Conservation (phyloP, 2,113 vertebrate species). For the Leuciscus idus region DNA sequence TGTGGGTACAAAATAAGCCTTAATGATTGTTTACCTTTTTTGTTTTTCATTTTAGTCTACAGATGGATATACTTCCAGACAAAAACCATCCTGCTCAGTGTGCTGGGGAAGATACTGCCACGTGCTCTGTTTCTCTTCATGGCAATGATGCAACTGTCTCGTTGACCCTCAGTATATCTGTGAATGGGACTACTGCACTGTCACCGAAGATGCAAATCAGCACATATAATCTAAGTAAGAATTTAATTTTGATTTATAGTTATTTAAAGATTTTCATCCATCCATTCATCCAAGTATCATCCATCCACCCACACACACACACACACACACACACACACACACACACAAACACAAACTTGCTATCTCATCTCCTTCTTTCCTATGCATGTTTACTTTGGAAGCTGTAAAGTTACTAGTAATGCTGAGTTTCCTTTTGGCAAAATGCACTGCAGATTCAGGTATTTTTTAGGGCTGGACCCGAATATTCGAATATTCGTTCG, state of each 20-base stretch:
- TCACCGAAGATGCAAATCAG: slow-evolving; percentile 71
- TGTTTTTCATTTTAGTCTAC: slow-evolving; percentile 35
- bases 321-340: too few relatives aligned
- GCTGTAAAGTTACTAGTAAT: not conserved
- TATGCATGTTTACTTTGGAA: not conserved
- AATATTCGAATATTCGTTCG: too few relatives aligned
- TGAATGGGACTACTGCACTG: slow-evolving; percentile 44
- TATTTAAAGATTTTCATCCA: not conserved
- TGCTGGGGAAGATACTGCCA: slow-evolving; percentile 55
- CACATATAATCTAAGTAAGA: slow-evolving; percentile 74
- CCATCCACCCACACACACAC: too few relatives aligned
- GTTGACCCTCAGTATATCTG: slow-evolving; percentile 71
- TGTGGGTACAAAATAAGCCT: not conserved
- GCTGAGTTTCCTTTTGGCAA: slow-evolving; percentile 2
- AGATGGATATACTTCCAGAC: slow-evolving; percentile 36
- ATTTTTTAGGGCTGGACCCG: too few relatives aligned
- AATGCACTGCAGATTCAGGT: not conserved
- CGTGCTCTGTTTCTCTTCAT: slow-evolving; percentile 72
- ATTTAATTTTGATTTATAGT: not conserved
- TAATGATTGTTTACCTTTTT: not conserved
- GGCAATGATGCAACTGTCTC: slow-evolving; percentile 62
- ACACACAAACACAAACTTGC: too few relatives aligned
- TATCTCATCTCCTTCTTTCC: not conserved
- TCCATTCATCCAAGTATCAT: too few relatives aligned
- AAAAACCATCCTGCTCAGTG: slow-evolving; percentile 56